These are phyloP conservation scores for Harpalus rubripes DNA, from an alignment of 2,888 invertebrate genomes.

Conservation along the genomic window DNA sequence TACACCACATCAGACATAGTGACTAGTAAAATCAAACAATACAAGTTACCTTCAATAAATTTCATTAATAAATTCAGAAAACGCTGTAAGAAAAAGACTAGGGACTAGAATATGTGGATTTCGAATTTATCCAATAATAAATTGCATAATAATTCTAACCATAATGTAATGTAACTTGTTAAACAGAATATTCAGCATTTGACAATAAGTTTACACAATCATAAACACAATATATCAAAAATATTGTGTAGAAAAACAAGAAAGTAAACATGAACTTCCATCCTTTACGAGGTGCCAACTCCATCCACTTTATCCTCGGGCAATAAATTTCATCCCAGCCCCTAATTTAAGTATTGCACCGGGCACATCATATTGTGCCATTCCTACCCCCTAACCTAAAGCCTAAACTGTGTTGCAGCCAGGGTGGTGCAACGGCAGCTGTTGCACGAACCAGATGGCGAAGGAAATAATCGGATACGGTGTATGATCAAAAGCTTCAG, in stretches of 20 bases:
- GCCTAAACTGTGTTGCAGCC: slow-evolving; percentile 6
- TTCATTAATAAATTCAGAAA: no score
- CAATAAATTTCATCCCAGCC: slow-evolving; percentile 7
- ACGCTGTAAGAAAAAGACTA: no score
- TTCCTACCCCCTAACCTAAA: not conserved
- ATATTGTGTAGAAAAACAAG: not conserved
- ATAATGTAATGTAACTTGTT: no score
- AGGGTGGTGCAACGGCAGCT: slow-evolving; percentile 9
- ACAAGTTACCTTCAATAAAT: no score
- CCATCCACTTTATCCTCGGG: not conserved
- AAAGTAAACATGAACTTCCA: not conserved
- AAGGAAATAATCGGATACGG: slow-evolving; percentile 59
- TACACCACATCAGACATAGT: no score
- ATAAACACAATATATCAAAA: not conserved
- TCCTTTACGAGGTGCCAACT: not conserved
- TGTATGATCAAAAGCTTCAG: slow-evolving; percentile 8
- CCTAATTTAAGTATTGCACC: slow-evolving; percentile 38
- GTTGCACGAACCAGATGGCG: slow-evolving; percentile 54
- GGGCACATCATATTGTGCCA: slow-evolving; percentile 39
- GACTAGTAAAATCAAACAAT: no score
- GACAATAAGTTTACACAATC: not conserved
- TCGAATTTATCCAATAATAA: no score
- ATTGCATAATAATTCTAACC: no score
- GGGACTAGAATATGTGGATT: no score
- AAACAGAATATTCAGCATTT: no score